Evolutionary conservation across 1,140 invertebrate species (phyloP).

Genomic region (Solenopsis invicta): DNA sequence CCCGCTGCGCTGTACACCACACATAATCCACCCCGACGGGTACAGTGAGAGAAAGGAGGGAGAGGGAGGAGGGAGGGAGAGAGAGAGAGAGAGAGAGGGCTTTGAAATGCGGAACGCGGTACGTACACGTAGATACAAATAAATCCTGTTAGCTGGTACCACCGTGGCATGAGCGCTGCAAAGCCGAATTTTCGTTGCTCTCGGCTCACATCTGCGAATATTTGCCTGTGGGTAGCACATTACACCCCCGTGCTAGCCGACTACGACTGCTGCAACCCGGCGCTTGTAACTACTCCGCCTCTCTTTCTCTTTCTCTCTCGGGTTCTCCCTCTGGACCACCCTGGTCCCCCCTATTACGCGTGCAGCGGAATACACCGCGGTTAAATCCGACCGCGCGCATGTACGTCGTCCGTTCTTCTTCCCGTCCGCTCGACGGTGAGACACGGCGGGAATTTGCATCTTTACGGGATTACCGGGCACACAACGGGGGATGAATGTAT

Average conservation of each 20-base stretch:
- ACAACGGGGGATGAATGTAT: background rate
- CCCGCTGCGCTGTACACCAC: slow-evolving; percentile 15
- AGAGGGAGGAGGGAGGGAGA: slow-evolving; percentile 24
- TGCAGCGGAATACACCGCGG: background rate
- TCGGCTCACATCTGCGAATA: slow-evolving; percentile 77
- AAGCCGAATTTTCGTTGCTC: slow-evolving; percentile 77
- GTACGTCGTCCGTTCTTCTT: slow-evolving; percentile 26
- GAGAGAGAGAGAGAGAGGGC: slow-evolving; percentile 23
- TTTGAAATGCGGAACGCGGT: slow-evolving; percentile 55
- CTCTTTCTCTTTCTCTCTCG: background rate
- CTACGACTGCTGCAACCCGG: slow-evolving; percentile 53
- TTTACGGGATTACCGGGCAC: slow-evolving; percentile 73
- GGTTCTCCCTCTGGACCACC: background rate
- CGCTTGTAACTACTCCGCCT: slow-evolving; percentile 3
- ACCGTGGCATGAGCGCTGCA: slow-evolving; percentile 66
- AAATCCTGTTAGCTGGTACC: slow-evolving; percentile 77
- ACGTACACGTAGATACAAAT: slow-evolving; percentile 75
- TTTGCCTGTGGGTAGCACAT: slow-evolving; percentile 76
- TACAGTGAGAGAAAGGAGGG: background rate
- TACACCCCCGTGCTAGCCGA: slow-evolving; percentile 47
- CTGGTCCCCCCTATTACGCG: background rate
- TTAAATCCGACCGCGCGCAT: slow-evolving; percentile 47
- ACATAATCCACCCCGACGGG: slow-evolving; percentile 30
- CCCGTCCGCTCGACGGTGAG: background rate
- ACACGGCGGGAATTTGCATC: slow-evolving; percentile 72